Base-by-base conservation (phyloP, 1,140 invertebrate genomes). In the Calosoma granatense region DNA sequence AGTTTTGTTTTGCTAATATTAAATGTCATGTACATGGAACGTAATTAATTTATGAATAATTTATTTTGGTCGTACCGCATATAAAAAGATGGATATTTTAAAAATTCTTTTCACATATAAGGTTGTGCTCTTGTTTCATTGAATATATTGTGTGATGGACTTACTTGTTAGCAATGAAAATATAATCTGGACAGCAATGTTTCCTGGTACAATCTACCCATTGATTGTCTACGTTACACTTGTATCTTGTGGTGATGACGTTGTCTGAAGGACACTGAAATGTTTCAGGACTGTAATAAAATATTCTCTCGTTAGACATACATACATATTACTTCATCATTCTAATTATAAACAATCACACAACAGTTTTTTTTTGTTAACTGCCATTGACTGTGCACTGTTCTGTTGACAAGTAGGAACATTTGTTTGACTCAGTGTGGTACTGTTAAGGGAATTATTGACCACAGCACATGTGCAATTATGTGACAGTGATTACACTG, bases 161-260 rank as follows among this genome's bases (percentile, higher is more conserved):
- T 65, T 63, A 74, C 70, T 67, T 74, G 55, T 76, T 77, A 22
- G 71, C 71, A 55, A 80, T 72, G 57, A 74, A 77, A 17, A 69
- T 76, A 60, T 76, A 80, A 54, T 75, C 75, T n/a, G 72, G 72
- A 63, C 78, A 80, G 63, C 78, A 80, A 63, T 77, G 74, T 54
- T 68, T 72, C 53, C 74, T 63, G 15, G 66, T 74, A 59, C 77
- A 79, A 61, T 79, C 77, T 1, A 76, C 69, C 77, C 77, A 79
- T 57, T 72, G 65, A 20, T 69, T 70, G 20, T 70, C 67, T n/a
- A 72, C 68, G 58, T 75, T 70, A 63, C 78, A 80, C 59, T 78
- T 77, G 63, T 79, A 78, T 22, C 70, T 66, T 11, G 77, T 75
- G 2, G 71, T 72, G 57, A 79, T 78, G n/a, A 80, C 68, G 62